Conservation (phyloP, 92 coral and sea anemone species). For the Heliopora coerulea region DNA sequence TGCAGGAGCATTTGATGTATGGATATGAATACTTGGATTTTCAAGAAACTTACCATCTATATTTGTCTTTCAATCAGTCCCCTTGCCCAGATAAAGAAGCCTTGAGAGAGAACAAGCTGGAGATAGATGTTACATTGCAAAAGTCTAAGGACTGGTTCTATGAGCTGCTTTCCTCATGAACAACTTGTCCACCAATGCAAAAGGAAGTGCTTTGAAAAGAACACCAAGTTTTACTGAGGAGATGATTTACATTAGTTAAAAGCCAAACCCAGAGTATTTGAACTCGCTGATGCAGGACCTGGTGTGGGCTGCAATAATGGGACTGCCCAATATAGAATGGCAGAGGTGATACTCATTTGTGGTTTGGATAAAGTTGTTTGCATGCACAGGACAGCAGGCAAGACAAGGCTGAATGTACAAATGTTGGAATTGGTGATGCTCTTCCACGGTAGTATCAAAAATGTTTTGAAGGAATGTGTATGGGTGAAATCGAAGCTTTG, state of each 20-base stretch:
- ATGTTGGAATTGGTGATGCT: conserved; percentile 60
- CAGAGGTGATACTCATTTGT: conserved; percentile 44
- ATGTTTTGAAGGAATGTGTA: conserved; percentile 45
- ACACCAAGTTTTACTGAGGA: conserved; percentile 29
- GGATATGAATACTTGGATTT: conserved; percentile 25
- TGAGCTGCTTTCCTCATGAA: conserved; percentile 43
- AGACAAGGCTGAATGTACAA: conserved; percentile 62
- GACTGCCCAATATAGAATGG: conserved; percentile 51
- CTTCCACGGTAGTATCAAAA: conserved; percentile 53
- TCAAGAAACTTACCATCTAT: conserved; percentile 57
- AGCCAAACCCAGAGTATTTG: conserved; percentile 51
- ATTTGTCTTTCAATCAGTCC: conserved; percentile 46
- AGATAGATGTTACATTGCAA: too few species aligned
- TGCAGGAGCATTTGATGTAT: conserved; percentile 50
- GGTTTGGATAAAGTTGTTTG: conserved; percentile 42
- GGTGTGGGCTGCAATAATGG: conserved; percentile 59
- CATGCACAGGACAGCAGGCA: conserved; percentile 60
- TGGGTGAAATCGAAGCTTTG: conserved; percentile 47
- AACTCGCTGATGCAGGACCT: conserved; percentile 70
- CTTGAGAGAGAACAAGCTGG: conserved; percentile 46
- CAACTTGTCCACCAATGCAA: conserved; percentile 29
- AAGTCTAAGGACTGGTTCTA: conserved; percentile 36
- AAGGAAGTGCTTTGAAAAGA: conserved; percentile 52
- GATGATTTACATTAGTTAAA: conserved; percentile 41
- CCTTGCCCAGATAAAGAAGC: conserved; percentile 58